Evolutionary conservation across 2,888 invertebrate genomes (phyloP).

Genomic region (Mamestra brassicae): DNA sequence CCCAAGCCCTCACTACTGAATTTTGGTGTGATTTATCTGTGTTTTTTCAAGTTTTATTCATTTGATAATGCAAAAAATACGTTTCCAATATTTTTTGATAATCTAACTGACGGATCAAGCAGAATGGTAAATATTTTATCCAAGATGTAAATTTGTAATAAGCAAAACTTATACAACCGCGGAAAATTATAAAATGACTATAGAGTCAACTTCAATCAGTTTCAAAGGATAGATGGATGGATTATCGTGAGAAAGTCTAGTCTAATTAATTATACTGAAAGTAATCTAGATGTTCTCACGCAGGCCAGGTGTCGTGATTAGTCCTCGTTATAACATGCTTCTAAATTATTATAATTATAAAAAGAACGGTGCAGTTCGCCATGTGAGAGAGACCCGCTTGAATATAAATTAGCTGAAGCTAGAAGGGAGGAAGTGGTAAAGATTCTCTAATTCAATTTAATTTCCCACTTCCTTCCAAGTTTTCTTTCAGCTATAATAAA

Average conservation of each 20-base stretch:
- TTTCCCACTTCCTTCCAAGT: slow-evolving; percentile 30
- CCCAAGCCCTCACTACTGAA: no score
- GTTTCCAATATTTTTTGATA: no score
- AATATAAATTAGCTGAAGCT: slow-evolving; percentile 7
- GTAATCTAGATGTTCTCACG: slow-evolving; percentile 13
- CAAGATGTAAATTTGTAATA: background rate
- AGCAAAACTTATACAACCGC: no score
- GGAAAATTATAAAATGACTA: background rate
- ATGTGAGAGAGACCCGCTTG: background rate
- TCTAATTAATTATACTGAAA: background rate
- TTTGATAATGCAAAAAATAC: no score
- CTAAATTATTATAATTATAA: background rate
- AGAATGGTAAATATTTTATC: no score
- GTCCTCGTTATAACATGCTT: slow-evolving; percentile 6
- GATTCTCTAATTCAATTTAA: slow-evolving; percentile 36
- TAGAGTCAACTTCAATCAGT: background rate
- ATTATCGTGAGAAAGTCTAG: background rate
- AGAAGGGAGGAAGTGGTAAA: background rate
- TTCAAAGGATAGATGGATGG: background rate
- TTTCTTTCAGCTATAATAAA: slow-evolving; percentile 41
- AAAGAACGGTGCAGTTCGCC: background rate
- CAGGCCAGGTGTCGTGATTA: background rate
- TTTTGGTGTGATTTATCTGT: no score
- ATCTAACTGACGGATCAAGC: background rate
- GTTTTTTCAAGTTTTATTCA: no score